Evolutionary conservation across 2,113 vertebrate species (phyloP), one percentile per base, ranked within the genome.

Genomic region (Epinephelus lanceolatus): DNA sequence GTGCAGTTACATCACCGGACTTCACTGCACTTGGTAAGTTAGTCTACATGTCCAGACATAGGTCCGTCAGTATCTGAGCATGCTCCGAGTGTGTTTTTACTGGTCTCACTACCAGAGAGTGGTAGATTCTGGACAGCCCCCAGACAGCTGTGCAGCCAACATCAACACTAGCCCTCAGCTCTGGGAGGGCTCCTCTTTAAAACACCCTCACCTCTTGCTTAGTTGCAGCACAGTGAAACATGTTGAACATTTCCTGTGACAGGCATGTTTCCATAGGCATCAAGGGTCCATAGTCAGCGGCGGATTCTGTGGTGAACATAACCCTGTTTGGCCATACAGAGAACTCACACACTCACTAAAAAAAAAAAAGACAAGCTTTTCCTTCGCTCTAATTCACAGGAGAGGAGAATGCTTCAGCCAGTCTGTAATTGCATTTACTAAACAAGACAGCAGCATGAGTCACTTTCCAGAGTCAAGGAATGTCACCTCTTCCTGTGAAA

Each of bases 191-290:
- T 90, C 56, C 88, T 85, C 80, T 78, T 72, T 87, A 60, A 90
- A 87, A 91, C 76, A 66, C 82, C 69, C 65, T 89, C 86, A 86
- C 79, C 78, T 88, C 83, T 76, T 45, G 73, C 86, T 87, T 85
- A 51, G 86, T 74, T 89, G 86, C 87, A 81, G 89, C 83, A 62
- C 86, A 74, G 82, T 81, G 66, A 91, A 93, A 93, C 94, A 93
- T 94, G 93, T 89, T 78, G 87, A 93, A 95, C 93, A 95, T 94
- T 96, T 95, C 93, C 94, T 94, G 92, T 90, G 84, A 92, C 88
- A 83, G 88, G 83, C 70, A 47, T 88, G 88, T 92, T 93, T 95
- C 88, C 88, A 86, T 83, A 70, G 66, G 81, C 82, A 80, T 76
- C 42, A 45, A 53, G 78, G 45, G 61, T 84, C 78, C 70, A 19